Percentiles rank a stretch among this genome's conserved stretches.
phyloP scores from a whole-genome alignment of 2,888 invertebrate species.

The Mythimna impura region DNA sequence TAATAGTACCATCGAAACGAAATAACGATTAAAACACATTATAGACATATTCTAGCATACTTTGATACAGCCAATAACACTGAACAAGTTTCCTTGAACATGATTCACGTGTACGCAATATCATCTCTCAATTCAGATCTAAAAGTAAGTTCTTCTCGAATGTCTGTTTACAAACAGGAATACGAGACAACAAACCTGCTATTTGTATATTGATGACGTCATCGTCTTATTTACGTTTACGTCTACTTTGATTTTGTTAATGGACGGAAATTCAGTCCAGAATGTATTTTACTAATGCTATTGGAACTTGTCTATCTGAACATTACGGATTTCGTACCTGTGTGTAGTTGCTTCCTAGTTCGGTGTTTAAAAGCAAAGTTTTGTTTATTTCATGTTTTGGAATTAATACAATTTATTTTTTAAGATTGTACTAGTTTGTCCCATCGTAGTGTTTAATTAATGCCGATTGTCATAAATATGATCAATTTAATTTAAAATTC shows the following conservation, averaged over 20 bases:
- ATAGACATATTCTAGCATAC: no score
- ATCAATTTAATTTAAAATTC: no score
- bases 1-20: no score
- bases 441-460: no score
- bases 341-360: slow-evolving; percentile 2
- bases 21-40: no score
- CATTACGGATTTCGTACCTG: slow-evolving; percentile 17
- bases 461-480: no score
- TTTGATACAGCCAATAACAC: neutral
- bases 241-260: slow-evolving; percentile 61
- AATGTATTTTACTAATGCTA: slow-evolving; percentile 45
- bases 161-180: slow-evolving; percentile 53
- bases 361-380: neutral
- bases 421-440: no score
- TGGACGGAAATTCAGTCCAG: slow-evolving; percentile 56
- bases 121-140: slow-evolving; percentile 26
- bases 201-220: slow-evolving; percentile 53
- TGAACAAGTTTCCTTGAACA: neutral
- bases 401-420: no score
- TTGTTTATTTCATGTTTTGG: neutral
- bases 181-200: slow-evolving; percentile 23
- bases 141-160: slow-evolving; percentile 24
- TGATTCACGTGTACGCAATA: slow-evolving; percentile 7
- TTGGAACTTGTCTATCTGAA: slow-evolving; percentile 38
- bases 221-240: slow-evolving; percentile 46